phyloP scores from a whole-genome alignment of 2,113 vertebrate species.

The Lycocorax pyrrhopterus region DNA sequence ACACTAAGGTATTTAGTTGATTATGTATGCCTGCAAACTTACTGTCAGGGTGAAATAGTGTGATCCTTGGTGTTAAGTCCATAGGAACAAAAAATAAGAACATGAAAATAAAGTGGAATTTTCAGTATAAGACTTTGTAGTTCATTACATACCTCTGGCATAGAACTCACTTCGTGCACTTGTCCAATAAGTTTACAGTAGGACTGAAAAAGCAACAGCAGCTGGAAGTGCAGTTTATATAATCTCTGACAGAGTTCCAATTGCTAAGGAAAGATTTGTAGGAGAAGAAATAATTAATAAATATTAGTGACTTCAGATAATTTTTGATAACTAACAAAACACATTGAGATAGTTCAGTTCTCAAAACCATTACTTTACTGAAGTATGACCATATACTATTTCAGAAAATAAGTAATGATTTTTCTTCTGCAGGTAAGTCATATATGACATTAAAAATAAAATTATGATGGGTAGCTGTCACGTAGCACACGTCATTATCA shows the following conservation, averaged over 20 bases:
- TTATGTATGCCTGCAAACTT: neutral
- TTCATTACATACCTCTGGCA: constrained; percentile 88
- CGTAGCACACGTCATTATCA: neutral
- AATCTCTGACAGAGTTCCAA: constrained; percentile 96
- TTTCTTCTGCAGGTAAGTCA: neutral
- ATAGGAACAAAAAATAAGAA: neutral
- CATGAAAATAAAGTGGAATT: neutral
- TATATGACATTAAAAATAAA: neutral
- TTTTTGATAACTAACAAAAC: neutral
- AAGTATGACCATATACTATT: neutral
- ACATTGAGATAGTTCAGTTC: neutral
- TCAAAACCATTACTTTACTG: neutral
- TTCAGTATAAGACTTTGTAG: neutral
- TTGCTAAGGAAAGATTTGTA: constrained; percentile 80
- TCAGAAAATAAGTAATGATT: neutral
- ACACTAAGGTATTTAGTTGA: neutral
- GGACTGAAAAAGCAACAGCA: constrained; percentile 96
- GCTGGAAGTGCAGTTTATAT: constrained; percentile 98
- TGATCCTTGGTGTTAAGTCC: neutral
- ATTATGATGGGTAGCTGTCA: neutral
- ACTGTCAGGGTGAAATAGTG: neutral
- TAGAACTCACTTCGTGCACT: constrained; percentile 92
- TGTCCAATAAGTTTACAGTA: constrained; percentile 98
- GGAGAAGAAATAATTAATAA: constrained; percentile 42
- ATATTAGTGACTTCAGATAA: neutral